These are phyloP conservation scores for Pavo muticus DNA, from an alignment of 2,113 vertebrate species.

Conservation along the genomic window DNA sequence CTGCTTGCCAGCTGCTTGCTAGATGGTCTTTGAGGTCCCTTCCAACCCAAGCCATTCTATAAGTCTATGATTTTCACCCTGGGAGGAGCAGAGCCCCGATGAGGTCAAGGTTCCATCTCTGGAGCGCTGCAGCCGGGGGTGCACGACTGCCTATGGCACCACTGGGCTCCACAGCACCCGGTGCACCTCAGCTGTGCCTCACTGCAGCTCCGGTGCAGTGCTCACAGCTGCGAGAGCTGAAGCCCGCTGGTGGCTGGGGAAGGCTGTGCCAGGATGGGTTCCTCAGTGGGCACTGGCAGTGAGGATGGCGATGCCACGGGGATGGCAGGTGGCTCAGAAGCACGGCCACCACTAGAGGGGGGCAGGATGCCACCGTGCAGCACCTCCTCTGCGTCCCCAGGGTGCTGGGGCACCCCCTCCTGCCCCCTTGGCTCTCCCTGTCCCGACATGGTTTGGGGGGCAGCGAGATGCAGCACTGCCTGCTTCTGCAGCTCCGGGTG, in stretches of 20 bases:
- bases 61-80: neutral
- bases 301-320: neutral
- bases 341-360: constrained; percentile 32
- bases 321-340: neutral
- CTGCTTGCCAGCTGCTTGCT: neutral
- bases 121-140: too few relatives aligned
- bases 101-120: accelerated
- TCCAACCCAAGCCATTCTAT: too few relatives aligned
- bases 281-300: accelerated
- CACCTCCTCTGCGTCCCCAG: neutral
- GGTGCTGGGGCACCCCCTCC: neutral
- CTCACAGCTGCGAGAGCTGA: neutral
- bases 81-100: accelerated
- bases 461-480: neutral
- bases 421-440: neutral
- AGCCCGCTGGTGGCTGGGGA: neutral
- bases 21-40: too few relatives aligned
- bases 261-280: neutral
- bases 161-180: neutral
- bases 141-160: neutral
- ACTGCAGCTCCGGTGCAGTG: accelerated
- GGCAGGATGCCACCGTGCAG: constrained; percentile 16
- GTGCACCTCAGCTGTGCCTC: neutral
- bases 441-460: neutral
- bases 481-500: neutral